These are phyloP conservation scores for Drosophila lutescens DNA, from an alignment of 2,888 invertebrate species.

Conservation along the genomic window DNA sequence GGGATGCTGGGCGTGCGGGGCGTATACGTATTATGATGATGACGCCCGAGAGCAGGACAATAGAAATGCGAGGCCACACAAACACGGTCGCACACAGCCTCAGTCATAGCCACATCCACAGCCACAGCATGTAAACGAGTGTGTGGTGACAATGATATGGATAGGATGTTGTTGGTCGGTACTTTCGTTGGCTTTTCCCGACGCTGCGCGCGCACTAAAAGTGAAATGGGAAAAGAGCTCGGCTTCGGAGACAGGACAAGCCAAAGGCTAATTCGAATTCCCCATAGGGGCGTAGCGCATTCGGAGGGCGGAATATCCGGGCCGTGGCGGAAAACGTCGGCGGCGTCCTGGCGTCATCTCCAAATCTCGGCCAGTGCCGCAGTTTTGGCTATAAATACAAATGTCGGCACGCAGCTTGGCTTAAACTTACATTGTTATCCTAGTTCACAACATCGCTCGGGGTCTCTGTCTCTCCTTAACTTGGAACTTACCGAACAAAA, in stretches of 20 bases:
- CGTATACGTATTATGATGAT: conserved; percentile 43
- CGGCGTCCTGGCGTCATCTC: conserved; percentile 50
- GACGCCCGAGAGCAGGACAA: conserved; percentile 45
- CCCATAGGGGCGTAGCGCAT: conserved; percentile 64
- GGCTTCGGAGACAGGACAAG: conserved; percentile 63
- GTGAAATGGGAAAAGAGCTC: conserved; percentile 51
- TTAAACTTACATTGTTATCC: conserved; percentile 82
- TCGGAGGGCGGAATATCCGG: conserved; percentile 66
- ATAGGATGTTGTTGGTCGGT: conserved; percentile 11
- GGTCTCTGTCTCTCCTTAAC: conserved; percentile 13
- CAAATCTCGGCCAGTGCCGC: conserved; percentile 68
- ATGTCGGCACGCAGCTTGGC: conserved; percentile 77
- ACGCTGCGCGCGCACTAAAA: conserved; percentile 69
- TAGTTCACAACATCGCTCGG: conserved; percentile 74
- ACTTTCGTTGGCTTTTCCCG: conserved; percentile 49
- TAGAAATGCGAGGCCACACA: conserved; percentile 42
- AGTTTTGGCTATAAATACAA: conserved; percentile 82
- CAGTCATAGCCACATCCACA: conserved; percentile 8
- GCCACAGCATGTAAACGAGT: conserved; percentile 36
- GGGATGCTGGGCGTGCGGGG: conserved; percentile 21
- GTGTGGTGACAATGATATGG: conserved; percentile 73
- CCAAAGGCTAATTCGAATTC: conserved; percentile 42
- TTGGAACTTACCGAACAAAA: conserved; percentile 12
- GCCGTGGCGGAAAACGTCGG: conserved; percentile 20
- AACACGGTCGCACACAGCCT: conserved; percentile 13